phyloP scores from a whole-genome alignment of 2,113 vertebrate species.

The Octodon degus region DNA sequence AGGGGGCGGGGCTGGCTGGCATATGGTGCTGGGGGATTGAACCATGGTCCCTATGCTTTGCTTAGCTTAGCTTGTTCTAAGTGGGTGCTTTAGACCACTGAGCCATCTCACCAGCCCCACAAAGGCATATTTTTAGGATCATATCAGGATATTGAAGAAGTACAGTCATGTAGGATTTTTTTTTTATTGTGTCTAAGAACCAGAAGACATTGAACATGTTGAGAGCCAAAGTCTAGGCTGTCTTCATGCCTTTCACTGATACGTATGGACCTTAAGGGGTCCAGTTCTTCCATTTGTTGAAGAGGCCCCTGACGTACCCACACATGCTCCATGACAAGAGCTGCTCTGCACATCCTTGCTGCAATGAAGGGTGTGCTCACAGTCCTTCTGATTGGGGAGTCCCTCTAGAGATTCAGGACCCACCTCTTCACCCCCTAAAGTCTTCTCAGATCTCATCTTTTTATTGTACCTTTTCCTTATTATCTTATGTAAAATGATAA shows the following conservation, averaged over 20 bases:
- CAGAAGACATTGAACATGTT: background rate
- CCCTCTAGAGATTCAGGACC: background rate
- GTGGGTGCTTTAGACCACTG: too few relatives aligned
- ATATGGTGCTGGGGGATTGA: too few relatives aligned
- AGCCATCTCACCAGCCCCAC: too few relatives aligned
- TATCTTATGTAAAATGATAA: background rate
- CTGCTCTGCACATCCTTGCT: too few relatives aligned
- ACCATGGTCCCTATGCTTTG: too few relatives aligned
- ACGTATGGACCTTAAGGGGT: background rate
- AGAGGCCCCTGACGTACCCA: background rate
- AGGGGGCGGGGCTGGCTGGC: too few relatives aligned
- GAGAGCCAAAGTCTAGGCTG: background rate
- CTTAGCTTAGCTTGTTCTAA: too few relatives aligned
- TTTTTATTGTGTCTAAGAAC: background rate
- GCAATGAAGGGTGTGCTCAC: background rate
- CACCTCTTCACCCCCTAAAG: background rate
- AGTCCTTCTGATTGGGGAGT: background rate
- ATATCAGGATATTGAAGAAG: background rate
- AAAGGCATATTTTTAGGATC: background rate
- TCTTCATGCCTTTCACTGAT: background rate
- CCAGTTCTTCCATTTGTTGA: background rate
- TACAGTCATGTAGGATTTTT: background rate
- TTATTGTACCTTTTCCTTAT: background rate
- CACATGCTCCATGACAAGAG: background rate
- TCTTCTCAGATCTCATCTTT: background rate